Conservation (phyloP, 2,113 vertebrate genomes). For the Dolichotis patagonum region DNA sequence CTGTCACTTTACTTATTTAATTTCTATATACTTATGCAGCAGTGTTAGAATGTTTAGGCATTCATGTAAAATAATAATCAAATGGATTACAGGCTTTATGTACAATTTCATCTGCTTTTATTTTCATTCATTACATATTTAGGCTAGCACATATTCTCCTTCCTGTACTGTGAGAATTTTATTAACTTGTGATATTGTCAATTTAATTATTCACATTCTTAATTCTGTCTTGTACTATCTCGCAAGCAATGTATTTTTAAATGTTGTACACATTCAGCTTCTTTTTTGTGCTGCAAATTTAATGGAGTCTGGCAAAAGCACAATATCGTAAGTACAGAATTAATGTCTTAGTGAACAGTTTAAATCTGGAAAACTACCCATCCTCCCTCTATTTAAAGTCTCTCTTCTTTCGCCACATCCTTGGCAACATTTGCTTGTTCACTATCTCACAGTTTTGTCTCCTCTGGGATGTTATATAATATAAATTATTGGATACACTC, state of each 20-base stretch:
- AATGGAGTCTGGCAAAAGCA: background rate
- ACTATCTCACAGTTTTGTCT: background rate
- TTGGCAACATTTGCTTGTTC: background rate
- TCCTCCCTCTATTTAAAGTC: background rate
- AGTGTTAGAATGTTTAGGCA: background rate
- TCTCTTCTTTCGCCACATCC: background rate
- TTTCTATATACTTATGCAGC: background rate
- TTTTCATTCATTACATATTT: background rate
- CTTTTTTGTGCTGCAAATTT: background rate
- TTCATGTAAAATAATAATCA: background rate
- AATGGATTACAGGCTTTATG: background rate
- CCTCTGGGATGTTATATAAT: background rate
- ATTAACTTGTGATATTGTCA: background rate
- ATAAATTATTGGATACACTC: background rate
- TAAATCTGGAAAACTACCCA: background rate
- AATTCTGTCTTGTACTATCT: background rate
- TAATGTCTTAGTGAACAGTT: background rate
- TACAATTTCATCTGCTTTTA: background rate
- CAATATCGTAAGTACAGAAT: background rate
- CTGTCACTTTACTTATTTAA: too few relatives aligned
- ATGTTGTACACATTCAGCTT: background rate
- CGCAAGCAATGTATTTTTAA: background rate
- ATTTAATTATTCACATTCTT: background rate
- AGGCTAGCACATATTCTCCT: background rate
- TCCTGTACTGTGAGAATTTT: background rate